These are phyloP conservation scores for Hyles vespertilio DNA, from an alignment of 1,140 invertebrate genomes.

Conservation along the genomic window DNA sequence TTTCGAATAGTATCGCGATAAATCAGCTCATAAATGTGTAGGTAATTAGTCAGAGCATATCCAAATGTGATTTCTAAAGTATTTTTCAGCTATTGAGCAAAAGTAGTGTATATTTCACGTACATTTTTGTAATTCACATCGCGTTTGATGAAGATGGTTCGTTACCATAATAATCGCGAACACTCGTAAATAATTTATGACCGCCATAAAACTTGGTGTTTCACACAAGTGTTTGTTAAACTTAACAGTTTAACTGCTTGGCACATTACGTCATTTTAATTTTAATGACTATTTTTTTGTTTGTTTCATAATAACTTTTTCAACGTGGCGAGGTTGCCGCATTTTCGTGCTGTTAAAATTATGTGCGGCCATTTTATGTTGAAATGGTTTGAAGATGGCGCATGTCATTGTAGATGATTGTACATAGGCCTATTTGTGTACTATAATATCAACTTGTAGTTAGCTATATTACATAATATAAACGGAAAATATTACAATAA, in stretches of 20 bases:
- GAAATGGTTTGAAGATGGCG: no score
- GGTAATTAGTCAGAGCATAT: no score
- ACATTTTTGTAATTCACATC: neutral
- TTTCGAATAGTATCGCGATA: no score
- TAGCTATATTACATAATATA: no score
- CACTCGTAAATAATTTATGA: conserved; percentile 48
- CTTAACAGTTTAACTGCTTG: conserved; percentile 35
- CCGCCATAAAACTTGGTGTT: conserved; percentile 31
- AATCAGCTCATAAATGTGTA: no score
- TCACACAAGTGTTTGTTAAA: conserved; percentile 39
- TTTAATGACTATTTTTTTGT: conserved; percentile 1
- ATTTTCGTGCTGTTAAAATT: neutral
- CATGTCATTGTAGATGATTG: no score
- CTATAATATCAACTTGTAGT: no score
- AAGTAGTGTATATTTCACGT: neutral
- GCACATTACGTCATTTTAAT: conserved; percentile 23
- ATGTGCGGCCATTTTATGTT: no score
- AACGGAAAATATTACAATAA: no score
- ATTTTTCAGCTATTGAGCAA: no score
- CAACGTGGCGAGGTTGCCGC: neutral
- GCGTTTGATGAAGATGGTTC: conserved; percentile 8
- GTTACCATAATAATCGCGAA: conserved; percentile 29
- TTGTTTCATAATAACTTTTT: conserved; percentile 3
- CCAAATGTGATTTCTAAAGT: no score
- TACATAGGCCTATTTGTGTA: no score